phyloP scores from a whole-genome alignment of 2,888 invertebrate species.

The Mongoloraphidia duomilia region DNA sequence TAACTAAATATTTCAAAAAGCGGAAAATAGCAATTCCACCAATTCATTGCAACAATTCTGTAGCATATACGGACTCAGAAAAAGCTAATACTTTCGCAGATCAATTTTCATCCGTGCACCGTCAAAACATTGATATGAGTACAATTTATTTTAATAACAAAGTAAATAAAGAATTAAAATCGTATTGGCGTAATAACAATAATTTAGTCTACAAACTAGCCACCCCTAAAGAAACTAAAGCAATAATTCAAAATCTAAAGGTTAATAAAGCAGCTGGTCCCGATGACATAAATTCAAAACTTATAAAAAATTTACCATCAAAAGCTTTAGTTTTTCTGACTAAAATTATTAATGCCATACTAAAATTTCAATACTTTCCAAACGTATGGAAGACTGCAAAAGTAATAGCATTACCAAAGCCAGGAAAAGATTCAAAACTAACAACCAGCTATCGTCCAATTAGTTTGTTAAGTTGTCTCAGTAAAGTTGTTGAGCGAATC shows the following conservation, averaged over 20 bases:
- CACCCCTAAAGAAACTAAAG: slow-evolving; percentile 8
- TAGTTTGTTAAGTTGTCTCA: slow-evolving; percentile 11
- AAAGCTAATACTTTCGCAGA: too few species aligned
- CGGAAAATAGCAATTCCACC: too few species aligned
- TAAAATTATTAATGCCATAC: slow-evolving; percentile 11
- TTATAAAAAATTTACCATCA: slow-evolving; percentile 14
- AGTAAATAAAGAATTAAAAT: neutral
- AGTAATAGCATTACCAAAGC: slow-evolving; percentile 14
- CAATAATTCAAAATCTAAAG: slow-evolving; percentile 8
- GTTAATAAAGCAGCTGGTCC: slow-evolving; percentile 12
- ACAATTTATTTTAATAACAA: neutral
- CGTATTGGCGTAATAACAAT: too few species aligned
- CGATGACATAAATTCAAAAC: slow-evolving; percentile 12
- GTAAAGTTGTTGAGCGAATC: slow-evolving; percentile 16
- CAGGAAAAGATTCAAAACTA: slow-evolving; percentile 10
- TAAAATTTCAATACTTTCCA: slow-evolving; percentile 13
- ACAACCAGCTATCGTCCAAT: slow-evolving; percentile 15
- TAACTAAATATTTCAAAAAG: too few species aligned
- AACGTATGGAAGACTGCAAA: slow-evolving; percentile 14
- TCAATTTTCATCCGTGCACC: neutral
- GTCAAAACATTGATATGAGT: too few species aligned
- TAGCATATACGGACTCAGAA: too few species aligned
- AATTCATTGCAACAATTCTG: too few species aligned
- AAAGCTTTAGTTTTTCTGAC: slow-evolving; percentile 13
- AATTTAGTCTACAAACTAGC: neutral